Conservation (phyloP, 2,797 vertebrate genomes). For the Gadopsis marmoratus region DNA sequence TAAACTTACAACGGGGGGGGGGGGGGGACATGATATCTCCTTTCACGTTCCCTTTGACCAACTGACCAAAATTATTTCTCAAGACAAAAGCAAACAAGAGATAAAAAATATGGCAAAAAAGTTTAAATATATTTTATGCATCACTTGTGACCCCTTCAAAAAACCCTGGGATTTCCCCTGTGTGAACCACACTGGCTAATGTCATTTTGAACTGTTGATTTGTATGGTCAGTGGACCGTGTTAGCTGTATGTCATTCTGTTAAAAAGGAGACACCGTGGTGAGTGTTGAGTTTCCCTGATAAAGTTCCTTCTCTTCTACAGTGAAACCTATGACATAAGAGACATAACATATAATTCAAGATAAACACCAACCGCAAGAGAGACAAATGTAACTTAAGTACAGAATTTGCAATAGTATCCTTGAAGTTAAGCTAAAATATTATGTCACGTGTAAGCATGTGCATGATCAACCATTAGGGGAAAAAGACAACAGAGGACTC, state of each 20-base stretch:
- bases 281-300: conserved; percentile 34
- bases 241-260: background rate
- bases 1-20: conserved; percentile 2
- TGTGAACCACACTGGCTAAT: background rate
- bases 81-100: background rate
- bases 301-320: conserved; percentile 35
- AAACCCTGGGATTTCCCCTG: conserved; percentile 40
- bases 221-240: conserved; percentile 10
- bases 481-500: background rate
- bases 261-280: conserved; percentile 13
- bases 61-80: background rate
- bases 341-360: background rate
- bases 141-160: background rate
- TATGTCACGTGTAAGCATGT: conserved; percentile 3
- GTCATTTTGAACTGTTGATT: conserved; percentile 13
- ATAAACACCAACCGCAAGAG: conserved; percentile 29
- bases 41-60: conserved; percentile 20
- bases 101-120: background rate
- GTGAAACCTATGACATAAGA: conserved; percentile 11
- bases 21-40: background rate
- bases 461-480: conserved; percentile 27
- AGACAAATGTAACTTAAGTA: background rate
- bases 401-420: background rate
- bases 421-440: background rate
- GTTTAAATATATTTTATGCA: background rate